Base-by-base conservation (phyloP, 2,797 vertebrate species). In the Xiphorhynchus erythropygius region DNA sequence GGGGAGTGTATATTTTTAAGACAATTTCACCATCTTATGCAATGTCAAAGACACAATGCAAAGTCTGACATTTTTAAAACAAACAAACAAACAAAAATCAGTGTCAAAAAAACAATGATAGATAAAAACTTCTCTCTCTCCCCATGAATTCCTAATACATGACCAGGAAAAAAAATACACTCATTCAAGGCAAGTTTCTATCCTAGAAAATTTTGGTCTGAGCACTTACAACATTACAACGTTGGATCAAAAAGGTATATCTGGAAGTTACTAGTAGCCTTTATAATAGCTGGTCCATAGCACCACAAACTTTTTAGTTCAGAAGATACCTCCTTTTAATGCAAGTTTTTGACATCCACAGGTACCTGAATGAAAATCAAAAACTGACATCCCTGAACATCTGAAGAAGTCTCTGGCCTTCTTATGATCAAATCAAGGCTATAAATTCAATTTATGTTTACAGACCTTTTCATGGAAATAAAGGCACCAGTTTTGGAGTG, bases 1-100 rank as follows among this genome's bases (percentile, higher is more conserved):
- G 17, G 13, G 8, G 18, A 50, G 1, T 0, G 0, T 6, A 25
- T 15, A 12, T 12, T 56, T 27, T 35, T 32, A 62, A 47, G 11
- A 32, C 22, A 56, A 73, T 15, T 71, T 80, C 27, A 53, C 13
- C 9, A 50, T 13, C 13, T 56, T 69, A 73, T 2, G 7, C 12
- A 68, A 14, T 10, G 13, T 59, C n/a, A 69, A 64, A 69, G 19
- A 60, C 13, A 2, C 32, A 73, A 11, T 19, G 17, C 33, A 19
- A 57, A 56, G 15, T 11, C 28, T 13, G 10, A 28, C 16, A 71
- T 41, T 70, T 57, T 57, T 24, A 23, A 74, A 68, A 14, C 3
- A 13, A 33, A 50, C 28, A 30, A 17, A 8, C 35, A 37, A 37
- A 37, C 7, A 35, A 30, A 52, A 2, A 4, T 1, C 8, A 63